Evolutionary conservation across 2,888 invertebrate genomes (phyloP).

Genomic region (Oligia strigilis): DNA sequence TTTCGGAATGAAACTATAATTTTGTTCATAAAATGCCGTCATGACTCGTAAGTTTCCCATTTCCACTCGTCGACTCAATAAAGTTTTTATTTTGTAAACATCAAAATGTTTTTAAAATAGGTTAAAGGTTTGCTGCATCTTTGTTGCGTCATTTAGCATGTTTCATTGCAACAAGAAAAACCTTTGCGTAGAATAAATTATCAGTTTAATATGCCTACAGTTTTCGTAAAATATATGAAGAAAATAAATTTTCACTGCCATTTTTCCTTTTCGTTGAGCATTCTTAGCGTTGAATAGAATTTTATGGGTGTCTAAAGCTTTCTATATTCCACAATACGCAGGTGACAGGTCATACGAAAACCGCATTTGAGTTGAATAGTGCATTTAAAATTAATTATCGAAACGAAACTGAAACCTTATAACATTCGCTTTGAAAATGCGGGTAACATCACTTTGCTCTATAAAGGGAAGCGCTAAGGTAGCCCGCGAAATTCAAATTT

Average conservation of each 20-base stretch:
- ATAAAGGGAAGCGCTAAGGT: neutral
- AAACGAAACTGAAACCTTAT: conserved; percentile 22
- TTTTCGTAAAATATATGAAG: conserved; percentile 6
- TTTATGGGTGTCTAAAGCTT: conserved; percentile 9
- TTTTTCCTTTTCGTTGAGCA: conserved; percentile 17
- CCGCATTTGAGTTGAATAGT: conserved; percentile 25
- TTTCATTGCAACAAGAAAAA: neutral
- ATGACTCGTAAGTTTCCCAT: neutral
- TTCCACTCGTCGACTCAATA: conserved; percentile 2
- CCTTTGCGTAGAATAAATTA: conserved; percentile 7
- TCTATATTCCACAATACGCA: conserved; percentile 17
- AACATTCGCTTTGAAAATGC: conserved; percentile 10
- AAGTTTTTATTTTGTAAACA: conserved; percentile 31
- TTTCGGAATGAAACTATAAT: conserved; percentile 11
- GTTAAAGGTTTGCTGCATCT: conserved; percentile 2
- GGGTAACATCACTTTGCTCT: conserved; percentile 7
- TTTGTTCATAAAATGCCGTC: conserved; percentile 20
- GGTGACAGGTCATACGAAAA: neutral
- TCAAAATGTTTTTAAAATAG: conserved; percentile 2
- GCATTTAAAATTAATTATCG: conserved; percentile 24
- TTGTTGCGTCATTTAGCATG: neutral
- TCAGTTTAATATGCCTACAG: neutral
- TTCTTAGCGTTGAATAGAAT: conserved; percentile 8
- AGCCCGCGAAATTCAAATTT: no score
- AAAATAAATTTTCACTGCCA: neutral